Conservation (phyloP, 2,888 invertebrate genomes). For the Druceiella hillmani region DNA sequence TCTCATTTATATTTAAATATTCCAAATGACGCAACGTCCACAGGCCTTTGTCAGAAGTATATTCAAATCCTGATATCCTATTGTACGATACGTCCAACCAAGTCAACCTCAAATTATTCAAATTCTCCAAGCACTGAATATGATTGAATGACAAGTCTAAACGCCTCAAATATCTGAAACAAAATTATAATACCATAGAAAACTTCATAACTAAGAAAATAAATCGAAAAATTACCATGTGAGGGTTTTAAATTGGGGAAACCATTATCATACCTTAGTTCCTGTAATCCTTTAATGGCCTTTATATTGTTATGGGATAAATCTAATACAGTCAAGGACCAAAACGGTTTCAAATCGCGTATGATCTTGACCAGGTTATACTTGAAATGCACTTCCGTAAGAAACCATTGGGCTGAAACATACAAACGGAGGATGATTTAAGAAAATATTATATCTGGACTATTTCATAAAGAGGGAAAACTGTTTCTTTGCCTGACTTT, state of each 20-base stretch:
- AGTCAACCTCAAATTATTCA: slow-evolving; percentile 47
- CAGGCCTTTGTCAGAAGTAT: slow-evolving; percentile 36
- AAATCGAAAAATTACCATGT: background rate
- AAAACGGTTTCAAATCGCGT: slow-evolving; percentile 50
- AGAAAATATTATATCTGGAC: too few species aligned
- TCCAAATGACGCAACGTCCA: slow-evolving; percentile 49
- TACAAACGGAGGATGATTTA: too few species aligned
- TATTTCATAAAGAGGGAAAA: too few species aligned
- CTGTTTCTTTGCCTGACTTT: too few species aligned
- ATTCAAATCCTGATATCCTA: slow-evolving; percentile 45
- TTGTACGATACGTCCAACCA: slow-evolving; percentile 54
- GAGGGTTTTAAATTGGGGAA: slow-evolving; percentile 7
- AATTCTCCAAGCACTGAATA: slow-evolving; percentile 51
- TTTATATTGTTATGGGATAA: slow-evolving; percentile 57
- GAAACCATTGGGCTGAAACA: slow-evolving; percentile 51
- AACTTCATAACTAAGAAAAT: slow-evolving; percentile 2
- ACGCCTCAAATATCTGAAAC: slow-evolving; percentile 49
- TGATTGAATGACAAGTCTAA: slow-evolving; percentile 56
- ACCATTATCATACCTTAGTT: slow-evolving; percentile 38
- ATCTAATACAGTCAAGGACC: slow-evolving; percentile 57
- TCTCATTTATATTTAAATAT: slow-evolving; percentile 49
- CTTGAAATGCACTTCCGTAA: slow-evolving; percentile 56
- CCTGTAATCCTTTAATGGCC: slow-evolving; percentile 48
- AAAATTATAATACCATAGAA: slow-evolving; percentile 3
- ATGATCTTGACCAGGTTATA: slow-evolving; percentile 51